Base-by-base conservation (phyloP, 2,888 invertebrate genomes). In the Linnaemya vulpina region DNA sequence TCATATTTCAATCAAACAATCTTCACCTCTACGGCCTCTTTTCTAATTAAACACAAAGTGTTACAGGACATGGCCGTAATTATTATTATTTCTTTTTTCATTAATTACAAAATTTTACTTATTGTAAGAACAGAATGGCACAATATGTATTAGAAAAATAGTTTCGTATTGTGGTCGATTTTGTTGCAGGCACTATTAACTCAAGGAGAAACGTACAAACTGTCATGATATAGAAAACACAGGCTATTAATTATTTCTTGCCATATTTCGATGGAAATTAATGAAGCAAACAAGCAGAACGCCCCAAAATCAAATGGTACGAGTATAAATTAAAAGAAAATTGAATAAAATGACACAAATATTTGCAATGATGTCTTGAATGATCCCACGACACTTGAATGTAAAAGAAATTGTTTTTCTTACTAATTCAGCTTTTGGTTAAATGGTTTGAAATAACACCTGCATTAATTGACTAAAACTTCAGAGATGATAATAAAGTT, bases 341-440 rank as follows among this genome's bases (percentile, higher is more conserved):
- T 25, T 15, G 40, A 67, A 77, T 68, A 60, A 70, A 68, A 67
- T 49, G 49, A 38, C 38, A 60, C 40, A 70, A 77, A 60, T 68
- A 51, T 51, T 30, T 62, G 60, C 77, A 77, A 68, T 68, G 68
- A 62, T 68, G 60, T 35, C 68, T 68, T 77, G 62, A 77, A 60
- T 68, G 38, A 49, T 77, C 68, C 49, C 58, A 25, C 2, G 25
- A 60, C 13, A 15, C 10, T 15, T 15, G 13, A 13, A 46, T 30
- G 30, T n/a, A 46, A 46, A 4, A 35, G 46, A 30, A 49, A 17
- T 49, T 17, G 7, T 49, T 49, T 49, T 17, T 49, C 17, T 49
- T 17, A 46, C 46, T 46, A n/a, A n/a, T 46, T 10, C 46, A 10
- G 2, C 13, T 46, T 3, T 13, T 46, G 3, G 15, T 46, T 30